These are phyloP conservation scores for Ifrita kowaldi DNA, from an alignment of 2,113 vertebrate genomes.

Conservation along the genomic window DNA sequence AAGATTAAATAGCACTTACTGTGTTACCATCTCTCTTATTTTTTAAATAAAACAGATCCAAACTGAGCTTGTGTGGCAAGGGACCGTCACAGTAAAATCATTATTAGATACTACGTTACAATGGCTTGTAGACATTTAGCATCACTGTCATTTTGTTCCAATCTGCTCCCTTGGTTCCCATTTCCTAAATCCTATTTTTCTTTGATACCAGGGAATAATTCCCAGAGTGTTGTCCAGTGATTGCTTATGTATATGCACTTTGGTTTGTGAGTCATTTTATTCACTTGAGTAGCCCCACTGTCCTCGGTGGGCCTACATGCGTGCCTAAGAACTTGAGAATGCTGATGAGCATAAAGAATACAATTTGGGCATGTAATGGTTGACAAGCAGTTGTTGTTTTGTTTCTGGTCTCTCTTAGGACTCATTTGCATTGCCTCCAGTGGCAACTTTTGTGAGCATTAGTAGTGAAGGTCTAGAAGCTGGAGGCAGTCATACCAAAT, in stretches of 20 bases:
- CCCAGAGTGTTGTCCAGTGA: slow-evolving; percentile 18
- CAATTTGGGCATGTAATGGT: slow-evolving; percentile 56
- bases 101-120: background rate
- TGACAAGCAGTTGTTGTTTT: slow-evolving; percentile 59
- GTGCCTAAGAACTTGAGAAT: slow-evolving; percentile 52
- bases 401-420: slow-evolving; percentile 56
- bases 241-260: slow-evolving; percentile 31
- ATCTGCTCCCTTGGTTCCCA: slow-evolving; percentile 40
- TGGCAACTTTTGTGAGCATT: slow-evolving; percentile 37
- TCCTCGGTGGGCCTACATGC: slow-evolving; percentile 17
- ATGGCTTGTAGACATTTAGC: background rate
- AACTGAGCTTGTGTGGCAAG: background rate
- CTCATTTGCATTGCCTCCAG: slow-evolving; percentile 55
- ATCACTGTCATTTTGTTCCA: background rate
- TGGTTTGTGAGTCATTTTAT: slow-evolving; percentile 43
- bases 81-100: background rate
- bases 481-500: slow-evolving; percentile 23
- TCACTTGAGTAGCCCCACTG: slow-evolving; percentile 47
- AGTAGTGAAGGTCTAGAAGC: slow-evolving; percentile 21
- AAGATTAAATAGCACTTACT: background rate
- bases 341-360: slow-evolving; percentile 52
- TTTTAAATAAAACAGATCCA: background rate
- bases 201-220: slow-evolving; percentile 28
- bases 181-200: slow-evolving; percentile 55
- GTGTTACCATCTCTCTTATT: background rate